Evolutionary conservation across 2,797 vertebrate species (phyloP), one percentile per base, ranked within the genome.

Genomic region (Glossophaga mutica): DNA sequence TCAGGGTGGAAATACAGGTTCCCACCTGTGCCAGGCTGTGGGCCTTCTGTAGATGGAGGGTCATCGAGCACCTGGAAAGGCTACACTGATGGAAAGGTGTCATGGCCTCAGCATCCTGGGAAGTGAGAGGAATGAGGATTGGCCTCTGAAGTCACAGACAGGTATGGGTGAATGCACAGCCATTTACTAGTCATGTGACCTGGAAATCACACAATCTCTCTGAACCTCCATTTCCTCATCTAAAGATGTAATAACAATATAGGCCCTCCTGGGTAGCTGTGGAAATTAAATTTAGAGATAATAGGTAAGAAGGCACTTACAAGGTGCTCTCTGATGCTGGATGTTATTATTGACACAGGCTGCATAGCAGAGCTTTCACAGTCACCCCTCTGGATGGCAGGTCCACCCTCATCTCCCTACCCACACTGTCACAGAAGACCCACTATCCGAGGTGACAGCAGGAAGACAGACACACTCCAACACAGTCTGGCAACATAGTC

Each of bases 61-160:
- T 8, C 26, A 2, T 50, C 0, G 0, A 24, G 24, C 8, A 21
- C 5, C 21, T 19, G 2, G 32, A 18, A n/a, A 87, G 29, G 52
- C 32, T 46, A 34, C 55, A 9, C 6, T 9, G 62, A 18, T 12
- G 26, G 68, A 37, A 78, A 59, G 32, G 55, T 44, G 32, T 62
- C 6, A 1, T 32, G 29, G 21, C 77, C 87, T 95, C 14, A 9
- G 39, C 39, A 74, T n/a, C n/a, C 76, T 10, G 32, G 32, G n/a
- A 12, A 8, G 14, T 6, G 52, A 44, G 29, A 39, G 50, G 29
- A 48, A 7, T 52, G 16, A 89, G 57, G 48, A 24, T 8, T 78
- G 87, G 22, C 2, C 44, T 55, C 71, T 29, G 52, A 92, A 87
- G 57, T 71, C 57, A 22, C 29, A 52, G 62, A 22, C 29, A 52